Base-by-base conservation (phyloP, 2,797 vertebrate species). In the Darevskia mixta region DNA sequence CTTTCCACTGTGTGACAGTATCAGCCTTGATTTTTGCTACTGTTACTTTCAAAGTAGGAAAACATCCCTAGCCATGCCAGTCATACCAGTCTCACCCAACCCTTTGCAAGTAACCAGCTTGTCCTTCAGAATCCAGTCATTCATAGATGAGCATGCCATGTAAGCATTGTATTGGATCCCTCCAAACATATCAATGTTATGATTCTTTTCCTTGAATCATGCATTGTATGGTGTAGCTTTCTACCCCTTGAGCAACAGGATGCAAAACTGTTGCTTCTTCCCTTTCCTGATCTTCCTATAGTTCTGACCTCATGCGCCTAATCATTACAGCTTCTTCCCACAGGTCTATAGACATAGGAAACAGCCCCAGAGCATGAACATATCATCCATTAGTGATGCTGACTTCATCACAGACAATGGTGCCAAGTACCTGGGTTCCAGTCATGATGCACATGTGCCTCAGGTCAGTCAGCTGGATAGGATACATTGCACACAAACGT, bases 291-390 rank as follows among this genome's bases (percentile, higher is more conserved):
- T 88, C 23, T 4, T 87, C 72, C 64, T 83, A 0, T 7, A 88
- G 13, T 66, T 93, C 92, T 95, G 91, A 88, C 41, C 67, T 93
- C 94, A 86, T 90, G 75, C 88, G 87, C 85, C 87, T 96, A 93
- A 95, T 94, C 89, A 89, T 95, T 95, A 86, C 73, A 96, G 95
- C 93, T 96, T 95, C 96, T 89, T 91, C 93, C 93, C 83, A 87
- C 92, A 96, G 95, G 93, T 95, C 82, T 96, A 89, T 95, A 96
- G 92, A 94, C 90, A 92, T 96, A 96, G 91, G 93, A 96, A 95
- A 96, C 93, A 96, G 78, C 83, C 93, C 92, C 93, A 71, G 93
- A 95, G 87, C 87, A 87, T 85, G 92, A 95, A 93, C 55, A 93
- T 95, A 76, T 86, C 93, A 90, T 90, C 93, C 89, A 83, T 87